These are phyloP conservation scores for Nansenia antarctica DNA, from an alignment of 2,113 vertebrate genomes.

Conservation along the genomic window DNA sequence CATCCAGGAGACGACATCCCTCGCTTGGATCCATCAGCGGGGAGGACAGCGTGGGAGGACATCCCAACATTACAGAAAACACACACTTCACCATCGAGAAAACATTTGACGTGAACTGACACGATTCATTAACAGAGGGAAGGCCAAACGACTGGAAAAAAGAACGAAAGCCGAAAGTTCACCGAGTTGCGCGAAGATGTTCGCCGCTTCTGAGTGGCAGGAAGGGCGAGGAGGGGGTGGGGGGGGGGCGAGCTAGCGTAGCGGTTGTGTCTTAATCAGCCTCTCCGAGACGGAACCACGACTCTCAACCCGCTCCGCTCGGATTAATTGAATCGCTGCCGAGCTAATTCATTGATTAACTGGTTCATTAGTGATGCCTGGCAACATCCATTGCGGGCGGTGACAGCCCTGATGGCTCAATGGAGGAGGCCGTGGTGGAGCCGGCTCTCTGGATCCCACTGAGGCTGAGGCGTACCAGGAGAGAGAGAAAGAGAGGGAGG, in stretches of 20 bases:
- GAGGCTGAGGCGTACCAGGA: not conserved
- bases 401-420: conserved; percentile 74
- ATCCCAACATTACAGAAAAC: conserved; percentile 9
- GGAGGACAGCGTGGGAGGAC: conserved; percentile 25
- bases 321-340: conserved; percentile 75
- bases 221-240: too few relatives aligned
- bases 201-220: too few relatives aligned
- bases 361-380: conserved; percentile 77
- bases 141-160: too few relatives aligned
- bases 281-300: conserved; percentile 69
- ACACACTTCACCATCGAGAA: conserved; percentile 17
- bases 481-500: not conserved
- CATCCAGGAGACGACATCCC: too few relatives aligned
- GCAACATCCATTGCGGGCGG: conserved; percentile 72
- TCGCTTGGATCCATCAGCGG: conserved; percentile 21
- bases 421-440: conserved; percentile 43
- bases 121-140: too few relatives aligned
- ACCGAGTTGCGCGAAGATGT: too few relatives aligned
- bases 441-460: too few relatives aligned
- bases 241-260: too few relatives aligned
- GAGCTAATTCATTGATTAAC: conserved; percentile 77
- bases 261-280: conserved; percentile 54
- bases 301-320: conserved; percentile 65
- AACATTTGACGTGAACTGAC: too few relatives aligned
- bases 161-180: too few relatives aligned